Evolutionary conservation across 2,113 vertebrate species (phyloP).

Genomic region (Pedionomus torquatus): DNA sequence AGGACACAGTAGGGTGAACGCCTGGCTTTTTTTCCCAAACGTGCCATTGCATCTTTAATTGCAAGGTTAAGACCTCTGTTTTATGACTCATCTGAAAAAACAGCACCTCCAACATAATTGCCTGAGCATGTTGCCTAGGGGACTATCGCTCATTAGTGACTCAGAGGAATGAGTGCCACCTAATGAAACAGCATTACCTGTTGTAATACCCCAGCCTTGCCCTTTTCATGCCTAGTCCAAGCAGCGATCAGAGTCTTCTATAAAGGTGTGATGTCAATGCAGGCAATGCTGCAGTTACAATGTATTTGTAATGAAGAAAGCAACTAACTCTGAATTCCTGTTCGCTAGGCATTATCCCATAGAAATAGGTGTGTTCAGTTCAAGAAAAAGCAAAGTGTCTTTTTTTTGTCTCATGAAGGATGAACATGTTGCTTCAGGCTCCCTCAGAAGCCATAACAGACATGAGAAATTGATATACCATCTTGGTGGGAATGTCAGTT

Average conservation of each 20-base stretch:
- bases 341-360: fast-evolving
- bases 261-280: neutral
- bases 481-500: neutral
- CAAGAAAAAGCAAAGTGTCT: neutral
- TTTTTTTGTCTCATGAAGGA: neutral
- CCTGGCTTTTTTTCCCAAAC: neutral
- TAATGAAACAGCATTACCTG: constrained; percentile 22
- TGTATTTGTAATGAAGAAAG: neutral
- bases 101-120: constrained; percentile 53
- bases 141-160: constrained; percentile 34
- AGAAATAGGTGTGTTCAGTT: neutral
- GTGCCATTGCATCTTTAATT: constrained; percentile 63
- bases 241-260: fast-evolving
- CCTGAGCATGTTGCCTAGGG: constrained; percentile 21
- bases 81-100: constrained; percentile 57
- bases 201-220: neutral
- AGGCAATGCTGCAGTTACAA: neutral
- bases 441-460: neutral
- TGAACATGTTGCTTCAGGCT: neutral
- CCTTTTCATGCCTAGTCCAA: neutral
- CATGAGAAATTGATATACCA: neutral
- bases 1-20: constrained; percentile 28
- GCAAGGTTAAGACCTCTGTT: constrained; percentile 64
- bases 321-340: neutral
- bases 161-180: constrained; percentile 40